Evolutionary conservation across 1,140 invertebrate genomes (phyloP), one percentile per base, ranked within the genome.

Genomic region (Panonychus citri): DNA sequence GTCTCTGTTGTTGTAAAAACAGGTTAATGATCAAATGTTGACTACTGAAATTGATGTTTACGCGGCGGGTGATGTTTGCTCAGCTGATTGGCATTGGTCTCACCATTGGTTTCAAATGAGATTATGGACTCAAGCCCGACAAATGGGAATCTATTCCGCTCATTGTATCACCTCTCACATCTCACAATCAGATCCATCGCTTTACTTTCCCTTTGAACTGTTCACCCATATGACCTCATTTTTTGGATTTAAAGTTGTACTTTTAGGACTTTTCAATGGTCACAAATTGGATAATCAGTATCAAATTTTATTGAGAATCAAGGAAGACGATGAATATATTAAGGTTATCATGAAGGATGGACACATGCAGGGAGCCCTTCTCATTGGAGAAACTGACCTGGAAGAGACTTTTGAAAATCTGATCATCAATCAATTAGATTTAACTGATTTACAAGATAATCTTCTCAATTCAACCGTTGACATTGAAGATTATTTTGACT

Each of bases 401-500:
- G 94, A 96, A 69, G 94, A 99, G 73, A 96, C 88, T 64, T 90
- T 90, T 73, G 93, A 98, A 73, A 97, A 97, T 74, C 73, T 98
- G 46, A 97, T 97, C 66, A 73, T 96, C 17, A 90, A 96, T 75
- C 82, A 91, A 67, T 75, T 93, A 54, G 89, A 97, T 73, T 70
- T 98, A 39, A 81, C 79, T 60, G 73, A 76, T 24, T 85, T 82
- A 73, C 88, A 85, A 49, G 85, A 95, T 69, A 80, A 95, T 69
- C 78, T 98, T 59, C 74, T 98, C 4, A 82, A 97, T 75, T 89
- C 90, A 21, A 75, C 86, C 70, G 83, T 97, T 66, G 91, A 98
- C 70, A 89, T 98, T 66, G 91, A 96, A 69, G 94, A 98, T 75
- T 98, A 93, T 73, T 98, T 98, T 80, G 94, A 98, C 78, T 98